Percentiles rank a stretch among this genome's conserved stretches.
Evolutionary conservation across 2,113 vertebrate genomes (phyloP).

Genomic region (Oophaga pumilio): DNA sequence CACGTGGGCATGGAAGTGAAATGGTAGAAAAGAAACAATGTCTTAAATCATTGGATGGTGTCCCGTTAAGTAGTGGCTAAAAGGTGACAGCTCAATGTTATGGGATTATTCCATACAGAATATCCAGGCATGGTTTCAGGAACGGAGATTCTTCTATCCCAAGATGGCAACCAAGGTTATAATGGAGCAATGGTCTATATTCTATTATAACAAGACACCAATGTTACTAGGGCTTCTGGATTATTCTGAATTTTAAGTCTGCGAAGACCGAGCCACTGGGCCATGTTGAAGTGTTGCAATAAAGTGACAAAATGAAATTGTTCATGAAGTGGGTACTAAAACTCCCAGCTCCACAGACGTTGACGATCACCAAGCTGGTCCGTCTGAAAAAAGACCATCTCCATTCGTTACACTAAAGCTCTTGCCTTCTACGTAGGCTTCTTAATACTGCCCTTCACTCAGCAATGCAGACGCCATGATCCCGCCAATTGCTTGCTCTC

Average conservation of each 20-base stretch:
- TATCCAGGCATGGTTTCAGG: constrained; percentile 8
- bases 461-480: background rate
- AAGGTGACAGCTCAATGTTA: background rate
- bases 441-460: background rate
- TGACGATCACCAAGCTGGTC: background rate
- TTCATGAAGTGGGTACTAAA: background rate
- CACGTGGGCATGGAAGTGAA: background rate
- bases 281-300: background rate
- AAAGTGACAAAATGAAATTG: background rate
- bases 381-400: background rate
- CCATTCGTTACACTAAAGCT: background rate
- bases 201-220: background rate
- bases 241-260: background rate
- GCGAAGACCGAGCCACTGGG: background rate
- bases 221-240: background rate
- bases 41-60: constrained; percentile 1
- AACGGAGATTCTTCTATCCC: background rate
- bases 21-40: background rate
- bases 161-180: background rate
- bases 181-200: background rate
- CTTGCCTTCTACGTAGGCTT: background rate
- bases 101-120: background rate
- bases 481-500: background rate
- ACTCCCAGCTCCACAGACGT: background rate
- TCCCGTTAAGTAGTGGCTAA: background rate